A percentile compares a stretch with the other conserved stretches of the same genome.
These are phyloP conservation scores for Apamea anceps DNA, from an alignment of 2,888 invertebrate species.

Conservation along the genomic window DNA sequence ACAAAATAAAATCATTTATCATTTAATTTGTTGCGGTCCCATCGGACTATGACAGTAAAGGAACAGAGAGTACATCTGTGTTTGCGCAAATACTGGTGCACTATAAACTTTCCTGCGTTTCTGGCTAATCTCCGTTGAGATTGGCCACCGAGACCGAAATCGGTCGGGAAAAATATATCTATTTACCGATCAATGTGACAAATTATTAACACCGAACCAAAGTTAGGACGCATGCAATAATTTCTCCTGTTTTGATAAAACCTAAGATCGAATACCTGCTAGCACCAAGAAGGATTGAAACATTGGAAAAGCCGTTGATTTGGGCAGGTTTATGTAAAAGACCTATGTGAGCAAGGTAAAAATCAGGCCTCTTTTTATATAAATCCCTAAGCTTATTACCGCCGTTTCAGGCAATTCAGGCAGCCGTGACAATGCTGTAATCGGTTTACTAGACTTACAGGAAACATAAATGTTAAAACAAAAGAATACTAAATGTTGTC, in stretches of 20 bases:
- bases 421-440: background rate
- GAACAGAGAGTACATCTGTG: too few relatives aligned
- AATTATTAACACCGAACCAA: background rate
- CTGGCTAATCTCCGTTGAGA: too few relatives aligned
- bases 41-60: too few relatives aligned
- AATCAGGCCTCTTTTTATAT: conserved; percentile 8
- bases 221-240: too few relatives aligned
- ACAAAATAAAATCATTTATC: too few relatives aligned
- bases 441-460: conserved; percentile 3
- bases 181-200: background rate
- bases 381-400: conserved; percentile 21
- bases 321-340: conserved; percentile 14
- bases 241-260: background rate
- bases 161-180: too few relatives aligned
- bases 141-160: too few relatives aligned
- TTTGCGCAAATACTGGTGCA: too few relatives aligned
- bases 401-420: background rate
- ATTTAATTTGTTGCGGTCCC: too few relatives aligned
- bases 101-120: too few relatives aligned
- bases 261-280: background rate
- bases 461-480: background rate
- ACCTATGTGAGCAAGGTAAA: background rate
- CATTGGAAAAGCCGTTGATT: background rate
- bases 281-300: conserved; percentile 9
- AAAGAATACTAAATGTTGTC: background rate